A percentile compares a stretch with the other conserved stretches of the same genome.
These are phyloP conservation scores for Oxycera nigricornis DNA, from an alignment of 2,888 invertebrate genomes.

Conservation along the genomic window DNA sequence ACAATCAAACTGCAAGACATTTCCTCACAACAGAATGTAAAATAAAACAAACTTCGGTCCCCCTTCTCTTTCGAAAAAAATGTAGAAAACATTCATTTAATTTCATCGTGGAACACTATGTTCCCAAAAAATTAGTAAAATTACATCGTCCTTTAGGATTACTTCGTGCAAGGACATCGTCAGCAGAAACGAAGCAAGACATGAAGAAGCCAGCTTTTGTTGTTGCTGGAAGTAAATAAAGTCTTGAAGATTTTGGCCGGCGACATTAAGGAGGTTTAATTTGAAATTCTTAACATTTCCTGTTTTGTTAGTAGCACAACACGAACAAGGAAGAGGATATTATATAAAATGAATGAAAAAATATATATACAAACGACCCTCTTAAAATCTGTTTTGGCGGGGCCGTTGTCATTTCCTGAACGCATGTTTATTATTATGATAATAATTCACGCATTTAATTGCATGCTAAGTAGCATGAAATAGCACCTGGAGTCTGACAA, in stretches of 20 bases:
- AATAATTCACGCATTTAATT: not conserved
- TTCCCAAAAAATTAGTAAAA: conserved; percentile 15
- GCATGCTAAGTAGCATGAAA: not conserved
- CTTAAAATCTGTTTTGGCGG: too few relatives aligned
- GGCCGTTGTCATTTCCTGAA: not conserved
- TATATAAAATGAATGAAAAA: not conserved
- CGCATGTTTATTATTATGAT: not conserved
- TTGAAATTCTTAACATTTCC: not conserved
- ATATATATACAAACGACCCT: too few relatives aligned
- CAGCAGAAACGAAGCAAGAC: not conserved
- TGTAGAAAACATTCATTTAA: conserved; percentile 32
- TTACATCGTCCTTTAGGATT: not conserved
- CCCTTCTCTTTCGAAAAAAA: too few relatives aligned
- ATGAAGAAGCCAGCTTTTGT: not conserved
- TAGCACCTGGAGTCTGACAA: not conserved
- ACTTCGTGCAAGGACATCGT: not conserved
- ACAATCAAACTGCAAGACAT: too few relatives aligned
- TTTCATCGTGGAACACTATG: conserved; percentile 32
- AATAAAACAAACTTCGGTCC: too few relatives aligned
- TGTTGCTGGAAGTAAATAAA: conserved; percentile 1
- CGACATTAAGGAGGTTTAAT: conserved; percentile 31
- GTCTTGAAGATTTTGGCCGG: not conserved
- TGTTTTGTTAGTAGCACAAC: too few relatives aligned
- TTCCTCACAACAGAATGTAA: too few relatives aligned
- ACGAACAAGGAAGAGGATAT: too few relatives aligned